Base-by-base conservation (phyloP, 2,888 invertebrate species). In the Spodoptera exigua region DNA sequence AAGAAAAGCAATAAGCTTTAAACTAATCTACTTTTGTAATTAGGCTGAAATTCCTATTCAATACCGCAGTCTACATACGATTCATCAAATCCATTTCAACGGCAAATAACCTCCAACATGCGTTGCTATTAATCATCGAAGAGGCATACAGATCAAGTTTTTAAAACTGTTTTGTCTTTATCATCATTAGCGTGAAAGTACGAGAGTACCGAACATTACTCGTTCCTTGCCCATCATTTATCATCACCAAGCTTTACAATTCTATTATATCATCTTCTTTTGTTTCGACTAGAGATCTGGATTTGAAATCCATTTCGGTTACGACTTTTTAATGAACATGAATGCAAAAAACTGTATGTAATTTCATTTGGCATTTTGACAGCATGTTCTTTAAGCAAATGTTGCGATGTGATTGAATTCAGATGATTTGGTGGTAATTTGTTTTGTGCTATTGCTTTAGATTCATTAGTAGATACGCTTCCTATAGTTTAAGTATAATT, bases 111-210 rank as follows among this genome's bases (percentile, higher is more conserved):
- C 53, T 14, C 17, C 13, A 52, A 40, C 39, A 44, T 56, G 47
- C 59, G 53, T 64, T 49, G 47, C 70, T 64, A 73, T 75, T 59
- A 77, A 77, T 77, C 68, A 77, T 63, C 51, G 51, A 57, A 49
- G 58, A 67, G 37, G 49, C 59, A 68, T 77, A 68, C 63, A 66
- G 70, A 61, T 70, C 75, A 61, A 66, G 63, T 77, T 72, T 69
- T 56, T 54, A 61, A 69, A 77, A 65, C 72, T 58, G 76, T 74
- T 72, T 74, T 76, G 78, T 78, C 74, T 71, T 71, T 63, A 62
- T 60, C 65, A 67, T 74, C 76, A 76, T 74, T 78, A 78, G 76
- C 60, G 78, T 61, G 77, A 78, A 78, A 78, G 78, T 71, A 49
- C 44, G 47, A 64, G 48, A 47, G 54, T 43, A 46, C 34, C 51